Base-by-base conservation (phyloP, 2,797 vertebrate species). In the Tympanoctomys barrerae region DNA sequence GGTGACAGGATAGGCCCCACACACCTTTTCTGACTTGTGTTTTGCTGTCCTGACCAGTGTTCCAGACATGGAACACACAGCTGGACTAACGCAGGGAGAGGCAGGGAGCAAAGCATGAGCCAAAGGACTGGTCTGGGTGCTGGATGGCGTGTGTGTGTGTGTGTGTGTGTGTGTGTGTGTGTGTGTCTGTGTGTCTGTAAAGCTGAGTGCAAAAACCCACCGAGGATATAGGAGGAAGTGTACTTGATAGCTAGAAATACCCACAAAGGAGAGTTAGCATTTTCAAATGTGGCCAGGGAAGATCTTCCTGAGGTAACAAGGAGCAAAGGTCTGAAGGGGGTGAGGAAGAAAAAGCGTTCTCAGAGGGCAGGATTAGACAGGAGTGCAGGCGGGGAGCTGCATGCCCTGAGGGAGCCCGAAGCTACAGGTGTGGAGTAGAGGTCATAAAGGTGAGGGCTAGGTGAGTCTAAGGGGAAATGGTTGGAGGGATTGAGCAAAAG, bases 51-150 rank as follows among this genome's bases (percentile, higher is more conserved):
- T n/a, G 54, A 71, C 54, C 59, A 21, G 64, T 66, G 31, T 85
- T 82, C 39, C 12, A n/a, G 87, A 80, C n/a, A 21, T 4, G n/a
- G 81, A 42, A 68, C 49, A n/a, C 6, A n/a, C 6, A 80, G 85
- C 78, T 88, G 89, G 89, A 77, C 88, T 36, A 39, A 64, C 85
- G 57, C 64, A 33, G 78, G 89, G 28, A 52, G 71, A 66, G 62
- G 7, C 75, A 52, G 57, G 68, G 77, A 78, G 52, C 21, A 68
- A 79, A 68, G n/a, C 10, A 8, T 26, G 19, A 24, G 21, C 71
- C 11, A 13, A 42, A 82, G 77, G 66, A n/a, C 36, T 14, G 71
- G 82, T 61, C 85, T 54, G 75, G 66, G 22, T 10, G 39, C 84
- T 13, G 49, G 42, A 94, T 78, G 84, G 79, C 5, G 62, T 81